Evolutionary conservation across 2,888 invertebrate genomes (phyloP).

Genomic region (Polydrusus tereticollis): DNA sequence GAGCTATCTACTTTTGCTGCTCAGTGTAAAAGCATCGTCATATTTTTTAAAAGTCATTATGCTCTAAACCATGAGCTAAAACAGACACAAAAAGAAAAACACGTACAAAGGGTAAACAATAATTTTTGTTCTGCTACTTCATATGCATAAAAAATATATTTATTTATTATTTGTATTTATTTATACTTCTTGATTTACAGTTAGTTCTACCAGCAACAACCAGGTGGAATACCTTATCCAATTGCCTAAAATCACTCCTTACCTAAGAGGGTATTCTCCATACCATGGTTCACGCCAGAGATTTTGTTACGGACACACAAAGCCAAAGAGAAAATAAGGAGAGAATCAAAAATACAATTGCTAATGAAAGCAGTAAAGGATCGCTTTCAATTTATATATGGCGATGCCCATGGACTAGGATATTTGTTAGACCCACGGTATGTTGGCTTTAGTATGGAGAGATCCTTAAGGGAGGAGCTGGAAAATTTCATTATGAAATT

Average conservation of each 20-base stretch:
- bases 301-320: not conserved
- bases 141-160: too few relatives aligned
- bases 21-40: too few relatives aligned
- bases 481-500: constrained; percentile 12
- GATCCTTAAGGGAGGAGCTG: not conserved
- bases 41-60: constrained; percentile 16
- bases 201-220: not conserved
- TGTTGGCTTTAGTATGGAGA: constrained; percentile 24
- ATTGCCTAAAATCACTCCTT: constrained; percentile 3
- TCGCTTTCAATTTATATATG: constrained; percentile 20
- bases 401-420: constrained; percentile 13
- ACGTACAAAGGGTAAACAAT: not conserved
- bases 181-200: not conserved
- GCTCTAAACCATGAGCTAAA: constrained; percentile 12
- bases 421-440: constrained; percentile 22
- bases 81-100: constrained; percentile 3
- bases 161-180: too few relatives aligned
- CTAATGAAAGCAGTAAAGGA: not conserved
- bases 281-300: constrained; percentile 2
- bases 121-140: not conserved
- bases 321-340: not conserved
- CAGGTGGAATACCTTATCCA: not conserved
- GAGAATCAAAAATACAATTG: not conserved
- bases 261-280: constrained; percentile 8
- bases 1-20: too few relatives aligned